Percentiles rank a stretch among this genome's conserved stretches.
These are phyloP conservation scores for Pardalotus punctatus DNA, from an alignment of 2,113 vertebrate species.

Conservation along the genomic window DNA sequence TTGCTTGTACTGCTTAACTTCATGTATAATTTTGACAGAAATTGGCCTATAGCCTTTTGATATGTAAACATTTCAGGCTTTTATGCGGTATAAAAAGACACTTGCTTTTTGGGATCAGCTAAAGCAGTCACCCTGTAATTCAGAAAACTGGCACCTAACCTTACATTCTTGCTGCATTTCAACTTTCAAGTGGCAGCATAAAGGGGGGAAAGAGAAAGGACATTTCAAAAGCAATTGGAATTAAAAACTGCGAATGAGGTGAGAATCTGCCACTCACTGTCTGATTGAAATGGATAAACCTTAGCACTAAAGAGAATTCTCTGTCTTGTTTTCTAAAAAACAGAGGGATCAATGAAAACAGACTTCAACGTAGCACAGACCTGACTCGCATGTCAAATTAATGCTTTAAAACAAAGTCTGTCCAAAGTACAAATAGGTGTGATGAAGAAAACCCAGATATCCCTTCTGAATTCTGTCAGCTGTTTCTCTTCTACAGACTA, in stretches of 20 bases:
- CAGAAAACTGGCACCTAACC: slow-evolving; percentile 78
- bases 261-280: slow-evolving; percentile 82
- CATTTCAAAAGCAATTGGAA: slow-evolving; percentile 84
- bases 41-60: slow-evolving; percentile 87
- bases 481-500: slow-evolving; percentile 6
- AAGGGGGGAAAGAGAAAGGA: slow-evolving; percentile 61
- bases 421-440: slow-evolving; percentile 63
- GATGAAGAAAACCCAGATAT: slow-evolving; percentile 53
- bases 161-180: slow-evolving; percentile 84
- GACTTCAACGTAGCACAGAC: slow-evolving; percentile 38
- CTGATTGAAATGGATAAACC: slow-evolving; percentile 86
- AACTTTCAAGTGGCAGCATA: slow-evolving; percentile 80
- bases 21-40: slow-evolving; percentile 86
- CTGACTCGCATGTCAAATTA: slow-evolving; percentile 50
- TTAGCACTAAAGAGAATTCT: slow-evolving; percentile 73
- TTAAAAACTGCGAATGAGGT: slow-evolving; percentile 87
- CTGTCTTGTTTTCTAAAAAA: slow-evolving; percentile 54
- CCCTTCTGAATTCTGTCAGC: slow-evolving; percentile 21
- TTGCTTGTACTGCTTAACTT: slow-evolving; percentile 86
- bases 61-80: slow-evolving; percentile 88
- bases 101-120: slow-evolving; percentile 82
- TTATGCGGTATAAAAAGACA: slow-evolving; percentile 85
- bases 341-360: slow-evolving; percentile 23
- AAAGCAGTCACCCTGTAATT: slow-evolving; percentile 89
- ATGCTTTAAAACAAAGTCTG: slow-evolving; percentile 46